These are phyloP conservation scores for Dromas ardeola DNA, from an alignment of 2,113 vertebrate genomes.

Conservation along the genomic window DNA sequence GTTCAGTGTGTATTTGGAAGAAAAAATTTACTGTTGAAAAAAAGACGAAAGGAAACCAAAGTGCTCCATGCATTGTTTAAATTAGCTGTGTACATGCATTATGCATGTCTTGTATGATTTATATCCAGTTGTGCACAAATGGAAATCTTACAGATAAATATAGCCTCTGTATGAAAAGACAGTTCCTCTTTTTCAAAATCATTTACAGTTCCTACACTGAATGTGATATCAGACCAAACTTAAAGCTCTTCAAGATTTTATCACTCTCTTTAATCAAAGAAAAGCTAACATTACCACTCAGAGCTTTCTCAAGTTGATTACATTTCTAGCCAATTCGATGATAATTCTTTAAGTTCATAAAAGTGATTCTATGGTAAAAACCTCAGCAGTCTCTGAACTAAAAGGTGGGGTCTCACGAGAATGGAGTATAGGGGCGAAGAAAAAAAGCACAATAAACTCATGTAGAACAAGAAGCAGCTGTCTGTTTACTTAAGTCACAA, in stretches of 20 bases:
- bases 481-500: neutral
- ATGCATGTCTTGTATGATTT: neutral
- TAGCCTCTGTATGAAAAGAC: neutral
- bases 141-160: neutral
- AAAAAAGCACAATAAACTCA: neutral
- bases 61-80: neutral
- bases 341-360: neutral
- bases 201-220: neutral
- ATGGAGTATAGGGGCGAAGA: neutral
- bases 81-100: neutral
- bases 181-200: neutral
- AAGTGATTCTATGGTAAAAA: neutral
- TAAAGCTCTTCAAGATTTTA: neutral
- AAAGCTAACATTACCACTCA: neutral
- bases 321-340: neutral
- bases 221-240: neutral
- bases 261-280: neutral
- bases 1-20: neutral
- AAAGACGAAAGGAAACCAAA: neutral
- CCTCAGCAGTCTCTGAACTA: neutral
- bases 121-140: neutral
- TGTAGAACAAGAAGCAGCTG: neutral
- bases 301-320: neutral
- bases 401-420: neutral
- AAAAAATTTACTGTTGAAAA: neutral